Conservation (phyloP, 2,797 vertebrate genomes). For the Gymnothorax reevesii region DNA sequence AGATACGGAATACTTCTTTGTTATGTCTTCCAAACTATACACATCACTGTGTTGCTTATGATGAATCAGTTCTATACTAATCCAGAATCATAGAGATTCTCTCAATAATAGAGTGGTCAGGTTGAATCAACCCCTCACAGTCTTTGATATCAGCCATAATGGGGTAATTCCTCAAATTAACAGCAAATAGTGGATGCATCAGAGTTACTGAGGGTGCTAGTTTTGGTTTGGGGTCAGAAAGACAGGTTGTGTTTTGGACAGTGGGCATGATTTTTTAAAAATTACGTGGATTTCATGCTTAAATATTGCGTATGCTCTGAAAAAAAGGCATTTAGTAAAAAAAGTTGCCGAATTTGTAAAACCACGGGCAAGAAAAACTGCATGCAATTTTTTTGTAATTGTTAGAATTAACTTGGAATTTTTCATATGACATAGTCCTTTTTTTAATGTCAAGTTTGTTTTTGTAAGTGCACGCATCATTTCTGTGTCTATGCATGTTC, state of each 20-base stretch:
- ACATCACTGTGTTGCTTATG: not conserved
- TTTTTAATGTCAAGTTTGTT: no score
- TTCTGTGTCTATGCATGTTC: no score
- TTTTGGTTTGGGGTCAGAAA: not conserved
- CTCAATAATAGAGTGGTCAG: not conserved
- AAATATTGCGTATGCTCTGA: no score
- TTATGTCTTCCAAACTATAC: not conserved
- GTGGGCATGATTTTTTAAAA: no score
- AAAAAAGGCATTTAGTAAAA: no score
- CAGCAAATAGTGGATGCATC: not conserved
- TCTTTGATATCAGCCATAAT: not conserved
- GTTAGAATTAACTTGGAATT: no score
- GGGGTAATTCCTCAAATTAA: not conserved
- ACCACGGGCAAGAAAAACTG: no score
- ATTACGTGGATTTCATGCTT: no score
- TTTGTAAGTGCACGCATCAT: no score
- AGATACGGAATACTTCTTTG: not conserved
- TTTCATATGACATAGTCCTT: no score
- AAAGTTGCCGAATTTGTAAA: no score
- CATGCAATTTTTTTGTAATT: no score
- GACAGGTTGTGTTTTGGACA: not conserved
- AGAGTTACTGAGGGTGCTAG: not conserved
- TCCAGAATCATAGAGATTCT: not conserved
- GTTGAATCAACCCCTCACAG: not conserved
- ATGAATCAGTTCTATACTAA: not conserved